phyloP scores from a whole-genome alignment of 2,797 vertebrate genomes.

The Coccyzus lansbergi region DNA sequence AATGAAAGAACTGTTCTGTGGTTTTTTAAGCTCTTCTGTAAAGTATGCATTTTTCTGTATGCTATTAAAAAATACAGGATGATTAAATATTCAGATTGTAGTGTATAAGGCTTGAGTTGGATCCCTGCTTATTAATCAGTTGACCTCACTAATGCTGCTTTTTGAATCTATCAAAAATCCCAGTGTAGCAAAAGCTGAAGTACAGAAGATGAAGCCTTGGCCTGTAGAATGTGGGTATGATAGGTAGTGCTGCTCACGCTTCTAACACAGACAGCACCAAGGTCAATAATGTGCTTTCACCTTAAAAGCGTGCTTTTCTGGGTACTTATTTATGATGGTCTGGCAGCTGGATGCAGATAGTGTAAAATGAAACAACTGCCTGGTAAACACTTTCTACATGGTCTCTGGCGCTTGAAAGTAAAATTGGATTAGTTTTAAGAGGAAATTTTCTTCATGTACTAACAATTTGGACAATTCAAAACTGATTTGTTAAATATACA shows the following conservation, averaged over 20 bases:
- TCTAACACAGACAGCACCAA: too few species aligned
- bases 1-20: neutral
- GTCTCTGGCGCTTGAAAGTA: neutral
- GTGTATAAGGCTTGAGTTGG: neutral
- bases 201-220: neutral
- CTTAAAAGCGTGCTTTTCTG: neutral
- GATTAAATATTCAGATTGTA: neutral
- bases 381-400: neutral
- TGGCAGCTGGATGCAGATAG: neutral
- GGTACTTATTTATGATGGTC: neutral
- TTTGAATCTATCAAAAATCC: neutral
- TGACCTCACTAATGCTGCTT: neutral
- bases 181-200: neutral
- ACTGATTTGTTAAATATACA: neutral
- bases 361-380: neutral
- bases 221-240: neutral
- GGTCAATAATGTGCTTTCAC: neutral
- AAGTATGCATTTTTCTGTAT: neutral
- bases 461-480: neutral
- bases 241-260: neutral
- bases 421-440: neutral
- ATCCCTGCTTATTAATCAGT: neutral
- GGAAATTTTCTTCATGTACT: neutral
- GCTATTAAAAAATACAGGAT: neutral
- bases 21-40: neutral